Percentiles rank a stretch among this genome's conserved stretches.
phyloP scores from a whole-genome alignment of 2,888 invertebrate species.

The Brenthis ino region DNA sequence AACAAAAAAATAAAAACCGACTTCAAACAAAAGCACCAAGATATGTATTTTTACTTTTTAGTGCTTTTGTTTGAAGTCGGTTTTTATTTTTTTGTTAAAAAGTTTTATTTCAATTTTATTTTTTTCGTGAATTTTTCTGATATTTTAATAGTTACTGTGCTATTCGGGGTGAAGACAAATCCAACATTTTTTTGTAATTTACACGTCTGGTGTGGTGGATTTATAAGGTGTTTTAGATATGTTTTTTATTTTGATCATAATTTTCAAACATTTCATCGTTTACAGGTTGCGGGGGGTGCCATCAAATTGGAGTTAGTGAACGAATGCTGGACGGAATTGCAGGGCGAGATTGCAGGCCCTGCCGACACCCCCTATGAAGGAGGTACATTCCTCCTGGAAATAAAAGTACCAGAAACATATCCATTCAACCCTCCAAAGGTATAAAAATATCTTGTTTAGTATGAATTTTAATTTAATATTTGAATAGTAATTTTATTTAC shows the following conservation, averaged over 20 bases:
- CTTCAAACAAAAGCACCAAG: too few species aligned
- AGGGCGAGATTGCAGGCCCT: slow-evolving; percentile 98
- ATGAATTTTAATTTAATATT: not conserved
- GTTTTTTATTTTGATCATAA: not conserved
- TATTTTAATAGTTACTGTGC: too few species aligned
- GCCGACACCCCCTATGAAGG: slow-evolving; percentile 99
- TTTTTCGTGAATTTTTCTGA: too few species aligned
- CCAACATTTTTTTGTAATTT: too few species aligned
- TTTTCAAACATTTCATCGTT: slow-evolving; percentile 25
- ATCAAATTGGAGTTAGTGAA: slow-evolving; percentile 95
- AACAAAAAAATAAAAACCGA: too few species aligned
- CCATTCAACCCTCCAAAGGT: slow-evolving; percentile 99
- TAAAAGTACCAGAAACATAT: slow-evolving; percentile 99
- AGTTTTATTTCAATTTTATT: too few species aligned
- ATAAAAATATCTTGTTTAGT: slow-evolving; percentile 39
- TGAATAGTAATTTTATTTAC: not conserved
- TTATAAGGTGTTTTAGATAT: too few species aligned
- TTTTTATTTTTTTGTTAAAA: too few species aligned
- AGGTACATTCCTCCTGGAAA: slow-evolving; percentile 96
- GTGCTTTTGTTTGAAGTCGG: too few species aligned
- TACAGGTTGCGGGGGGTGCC: slow-evolving; percentile 91
- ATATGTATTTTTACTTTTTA: too few species aligned
- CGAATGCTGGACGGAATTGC: slow-evolving; percentile 95
- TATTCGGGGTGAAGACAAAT: too few species aligned
- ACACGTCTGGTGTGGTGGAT: too few species aligned